Conservation (phyloP, 2,113 vertebrate species). For the Nasalis larvatus region DNA sequence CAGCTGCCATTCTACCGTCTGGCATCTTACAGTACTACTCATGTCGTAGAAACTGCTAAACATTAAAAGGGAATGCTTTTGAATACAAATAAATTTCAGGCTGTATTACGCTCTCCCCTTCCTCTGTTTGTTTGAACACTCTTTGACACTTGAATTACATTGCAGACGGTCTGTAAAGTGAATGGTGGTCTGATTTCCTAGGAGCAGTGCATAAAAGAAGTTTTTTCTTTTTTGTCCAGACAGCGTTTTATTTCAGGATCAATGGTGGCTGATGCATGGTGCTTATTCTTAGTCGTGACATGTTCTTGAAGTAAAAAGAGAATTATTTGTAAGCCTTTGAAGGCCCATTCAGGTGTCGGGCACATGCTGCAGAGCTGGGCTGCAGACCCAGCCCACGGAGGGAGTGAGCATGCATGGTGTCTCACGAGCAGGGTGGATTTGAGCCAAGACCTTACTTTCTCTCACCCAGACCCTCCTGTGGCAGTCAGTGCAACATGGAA, state of each 20-base stretch:
- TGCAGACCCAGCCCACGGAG: fast-evolving
- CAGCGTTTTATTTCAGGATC: conserved; percentile 71
- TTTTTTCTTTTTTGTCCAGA: conserved; percentile 30
- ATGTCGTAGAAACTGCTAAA: neutral
- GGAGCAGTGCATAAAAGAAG: conserved; percentile 72
- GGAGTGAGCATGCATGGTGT: neutral
- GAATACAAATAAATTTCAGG: neutral
- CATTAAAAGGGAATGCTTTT: neutral
- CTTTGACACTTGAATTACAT: conserved; percentile 50
- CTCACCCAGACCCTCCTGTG: neutral
- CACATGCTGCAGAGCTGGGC: neutral
- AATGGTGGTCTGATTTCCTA: conserved; percentile 68
- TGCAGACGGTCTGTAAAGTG: conserved; percentile 50
- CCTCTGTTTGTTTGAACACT: neutral
- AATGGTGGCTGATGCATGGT: conserved; percentile 31
- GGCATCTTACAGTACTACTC: neutral
- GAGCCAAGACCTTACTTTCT: neutral
- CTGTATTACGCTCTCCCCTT: neutral
- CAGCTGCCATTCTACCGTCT: conserved; percentile 5
- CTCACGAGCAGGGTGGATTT: neutral
- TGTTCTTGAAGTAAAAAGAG: conserved; percentile 58
- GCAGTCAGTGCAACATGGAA: neutral
- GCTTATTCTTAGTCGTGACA: conserved; percentile 61
- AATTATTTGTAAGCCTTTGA: conserved; percentile 40
- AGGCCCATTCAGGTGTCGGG: neutral